Evolutionary conservation across 2,888 invertebrate species (phyloP).

Genomic region (Drosophila mettleri): DNA sequence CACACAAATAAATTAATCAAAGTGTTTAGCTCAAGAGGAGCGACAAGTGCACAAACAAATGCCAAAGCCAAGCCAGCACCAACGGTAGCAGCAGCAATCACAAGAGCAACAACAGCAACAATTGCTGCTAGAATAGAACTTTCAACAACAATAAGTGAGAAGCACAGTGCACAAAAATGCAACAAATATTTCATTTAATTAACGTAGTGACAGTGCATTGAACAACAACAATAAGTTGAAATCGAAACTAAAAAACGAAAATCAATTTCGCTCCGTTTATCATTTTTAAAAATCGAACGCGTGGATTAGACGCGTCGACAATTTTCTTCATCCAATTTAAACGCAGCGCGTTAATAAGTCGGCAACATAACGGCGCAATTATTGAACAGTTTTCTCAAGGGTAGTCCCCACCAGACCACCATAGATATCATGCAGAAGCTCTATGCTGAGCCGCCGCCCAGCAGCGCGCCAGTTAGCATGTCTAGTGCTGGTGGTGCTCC

Average conservation of each 20-base stretch:
- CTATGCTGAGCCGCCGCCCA: conserved; percentile 84
- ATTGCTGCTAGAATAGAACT: conserved; percentile 34
- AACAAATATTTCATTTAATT: conserved; percentile 56
- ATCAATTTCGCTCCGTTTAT: conserved; percentile 36
- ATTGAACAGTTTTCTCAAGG: conserved; percentile 83
- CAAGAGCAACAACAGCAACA: conserved; percentile 20
- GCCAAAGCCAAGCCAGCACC: conserved; percentile 46
- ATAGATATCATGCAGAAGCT: conserved; percentile 85
- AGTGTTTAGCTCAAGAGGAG: conserved; percentile 62
- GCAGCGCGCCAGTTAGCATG: conserved; percentile 84
- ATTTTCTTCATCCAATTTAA: conserved; percentile 28
- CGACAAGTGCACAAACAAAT: conserved; percentile 74
- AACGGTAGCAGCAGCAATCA: conserved; percentile 22
- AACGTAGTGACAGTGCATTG: conserved; percentile 72
- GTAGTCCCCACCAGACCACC: conserved; percentile 84
- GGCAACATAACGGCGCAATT: conserved; percentile 84
- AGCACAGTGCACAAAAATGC: conserved; percentile 67
- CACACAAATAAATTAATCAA: conserved; percentile 75
- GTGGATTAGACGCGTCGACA: conserved; percentile 43
- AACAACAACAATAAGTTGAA: conserved; percentile 36
- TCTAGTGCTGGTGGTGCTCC: conserved; percentile 85
- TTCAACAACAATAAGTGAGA: conserved; percentile 53
- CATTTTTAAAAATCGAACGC: conserved; percentile 53
- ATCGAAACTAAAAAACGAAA: conserved; percentile 6
- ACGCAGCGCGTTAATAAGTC: conserved; percentile 68